Evolutionary conservation across 2,797 vertebrate species (phyloP), one percentile per base, ranked within the genome.

Genomic region (Halcyon leucocephala): DNA sequence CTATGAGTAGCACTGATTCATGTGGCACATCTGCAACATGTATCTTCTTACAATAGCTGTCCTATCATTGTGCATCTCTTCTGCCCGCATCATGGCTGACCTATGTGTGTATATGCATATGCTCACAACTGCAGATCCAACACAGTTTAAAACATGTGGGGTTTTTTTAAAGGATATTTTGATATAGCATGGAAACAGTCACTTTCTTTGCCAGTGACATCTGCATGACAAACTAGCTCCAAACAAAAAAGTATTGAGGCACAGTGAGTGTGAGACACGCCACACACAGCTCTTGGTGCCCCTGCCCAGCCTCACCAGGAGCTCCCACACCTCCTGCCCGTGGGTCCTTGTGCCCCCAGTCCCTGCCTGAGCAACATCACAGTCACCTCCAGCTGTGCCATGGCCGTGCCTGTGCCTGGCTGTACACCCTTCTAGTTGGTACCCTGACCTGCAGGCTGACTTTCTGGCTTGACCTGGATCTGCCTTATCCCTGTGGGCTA

Each of bases 401-500:
- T 7, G 55, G 64, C 69, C 35, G 20, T 49, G 35, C 28, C 14
- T 76, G 26, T 49, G 35, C 28, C 15, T 69, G 89, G 33, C 51
- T 14, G 2, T 26, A 3, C 16, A 44, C 21, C 37, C 18, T 77
- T 46, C 64, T 71, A 28, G 12, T 42, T 1, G 2, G 33, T 35
- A 13, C 8, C 41, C 54, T 28, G 71, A 76, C 17, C 39, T 9
- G 4, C 20, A 37, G 48, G 22, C 6, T 79, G 78, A 51, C 54
- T 69, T 51, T 57, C 21, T 65, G 79, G 11, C 37, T 77, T 77
- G 35, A 55, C 26, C 51, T 46, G 81, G 31, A 89, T 37, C 39
- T 51, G 49, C 25, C 37, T 72, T 0, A 0, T 44, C 10, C 19
- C 49, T 20, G 6, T 5, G 24, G 49, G 25, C 25, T 78, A 62